Base-by-base conservation (phyloP, 35 echinoderm and acorn worm species). In the Holothuria glaberrima region DNA sequence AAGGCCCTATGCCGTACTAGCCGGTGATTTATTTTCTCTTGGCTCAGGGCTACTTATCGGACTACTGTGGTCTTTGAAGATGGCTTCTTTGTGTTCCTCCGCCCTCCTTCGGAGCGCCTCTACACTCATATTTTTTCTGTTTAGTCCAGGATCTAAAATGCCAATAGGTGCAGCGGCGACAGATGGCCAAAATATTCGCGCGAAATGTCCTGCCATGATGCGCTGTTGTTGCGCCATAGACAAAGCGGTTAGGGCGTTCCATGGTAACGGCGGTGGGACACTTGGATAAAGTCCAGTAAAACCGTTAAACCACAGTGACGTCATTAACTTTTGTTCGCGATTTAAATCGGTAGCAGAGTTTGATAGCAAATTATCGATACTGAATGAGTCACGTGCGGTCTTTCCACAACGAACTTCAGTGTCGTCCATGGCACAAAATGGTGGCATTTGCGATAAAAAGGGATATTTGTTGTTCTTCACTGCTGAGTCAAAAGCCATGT, bases 111-210 rank as follows among this genome's bases (percentile, higher is more conserved):
- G 86, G 12, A 97, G 90, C 22, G 80, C 86, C 58, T 97, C 95
- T 6, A 97, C 95, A 57, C 95, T 97, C 80, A 97, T 58, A 18
- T 93, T 94, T 66, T 97, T 97, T 41, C 92, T 22, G 41, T 82
- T 90, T 17, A 59, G 13, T 52, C 60, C 60, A 16, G 66, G 61
- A 50, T 87, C 85, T 21, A 71, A 10, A 33, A 71, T 59, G 30
- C 85, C 85, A 6, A 87, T 67, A 26, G 85, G 85, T 34, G 33
- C 61, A 22, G 61, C 44, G 14, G 61, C 44, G 14, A 87, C 85
- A 45, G 61, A 35, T 21, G 85, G 85, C 85, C 85, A 87, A 44
- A 87, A 50, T 4, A 87, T 69, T 46, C 85, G 36, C 7, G 85
- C 85, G 21, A 87, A 87, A 35, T 87, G 85, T 30, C 66, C 66